Evolutionary conservation across 2,113 vertebrate species (phyloP), one percentile per base, ranked within the genome.

Genomic region (Menidia beryllina): DNA sequence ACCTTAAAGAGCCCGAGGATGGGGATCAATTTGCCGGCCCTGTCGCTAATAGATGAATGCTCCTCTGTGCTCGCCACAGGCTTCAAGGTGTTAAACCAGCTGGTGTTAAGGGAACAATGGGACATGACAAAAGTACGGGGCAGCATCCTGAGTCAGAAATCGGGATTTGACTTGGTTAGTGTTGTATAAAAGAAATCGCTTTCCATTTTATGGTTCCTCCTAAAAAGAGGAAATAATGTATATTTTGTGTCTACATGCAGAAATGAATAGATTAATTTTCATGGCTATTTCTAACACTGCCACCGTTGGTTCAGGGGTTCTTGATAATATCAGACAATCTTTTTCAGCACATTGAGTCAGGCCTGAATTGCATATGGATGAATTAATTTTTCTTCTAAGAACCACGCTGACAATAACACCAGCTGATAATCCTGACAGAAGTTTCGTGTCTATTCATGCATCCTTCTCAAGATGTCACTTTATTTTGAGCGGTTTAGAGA

Each of bases 401-500:
- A 20, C 10, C n/a, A 25, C 11, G 14, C 55, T 4, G 5, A 4
- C 3, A 59, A 14, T 39, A 48, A 61, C 7, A 67, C 3, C 30
- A 41, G 14, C 25, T 34, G 45, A 56, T 38, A 64, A 47, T 47
- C 13, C 56, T 65, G 50, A 66, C 34, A 34, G 52, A 5, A n/a
- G 39, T 20, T 25, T 12, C 43, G 20, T n/a, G 19, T 63, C 52
- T 43, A 5, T 11, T 59, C 23, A 24, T 25, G 26, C 49, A 30
- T 30, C 52, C 27, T 30, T 56, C 25, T 62, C 8, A 24, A 11
- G 0, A 12, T 50, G 23, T 52, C 17, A 7, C 38, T 72, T 63
- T 75, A 24, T 75, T 49, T 62, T 24, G 53, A 69, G 50, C n/a
- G 36, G 43, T 8, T 67, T 13, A 15, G 7, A 57, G 49, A 76